Base-by-base conservation (phyloP, 2,888 invertebrate species). In the Nemurella pictetii region DNA sequence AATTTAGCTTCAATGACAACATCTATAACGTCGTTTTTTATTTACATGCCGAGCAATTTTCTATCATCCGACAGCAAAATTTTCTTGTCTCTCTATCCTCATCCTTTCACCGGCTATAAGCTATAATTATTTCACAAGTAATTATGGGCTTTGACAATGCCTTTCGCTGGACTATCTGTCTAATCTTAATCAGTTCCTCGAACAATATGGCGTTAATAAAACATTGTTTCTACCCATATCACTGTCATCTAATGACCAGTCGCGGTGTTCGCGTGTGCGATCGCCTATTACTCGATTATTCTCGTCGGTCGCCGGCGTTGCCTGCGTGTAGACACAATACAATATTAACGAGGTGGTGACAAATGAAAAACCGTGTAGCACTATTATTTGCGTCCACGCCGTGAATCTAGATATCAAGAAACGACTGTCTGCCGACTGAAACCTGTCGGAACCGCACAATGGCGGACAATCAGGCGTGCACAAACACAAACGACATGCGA, bases 261-360 rank as follows among this genome's bases (percentile, higher is more conserved):
- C 55, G 55, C 9, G 55, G 12, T 20, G 20, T 1, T 55, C 55
- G 55, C 55, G 55, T 55, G 55, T 20, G 20, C 55, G 55, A 55
- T 55, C 9, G 55, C 55, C 55, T 20, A 55, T 75, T 25, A 75
- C 75, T 75, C 75, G 75, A 75, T 75, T 75, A 75, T 55, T 20
- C 25, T 7, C 5, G 75, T 9, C 4, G 26, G 26, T 36, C 15
- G 7, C 36, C 15, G 5, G 75, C 1, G 3, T 9, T 75, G 75
- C 75, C 27, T 75, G 75, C 75, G 75, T 75, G 75, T 28, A 27
- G 75, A 75, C 5, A 75, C 27, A 75, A 75, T 75, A 9, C 75
- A 75, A 75, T 75, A 75, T 75, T 75, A 75, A 75, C 75, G 75
- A 75, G 75, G 26, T 12, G 28, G 28, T 75, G 75, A 75, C 75